phyloP scores from a whole-genome alignment of 2,113 vertebrate genomes.

The Ailuropoda melanoleuca region DNA sequence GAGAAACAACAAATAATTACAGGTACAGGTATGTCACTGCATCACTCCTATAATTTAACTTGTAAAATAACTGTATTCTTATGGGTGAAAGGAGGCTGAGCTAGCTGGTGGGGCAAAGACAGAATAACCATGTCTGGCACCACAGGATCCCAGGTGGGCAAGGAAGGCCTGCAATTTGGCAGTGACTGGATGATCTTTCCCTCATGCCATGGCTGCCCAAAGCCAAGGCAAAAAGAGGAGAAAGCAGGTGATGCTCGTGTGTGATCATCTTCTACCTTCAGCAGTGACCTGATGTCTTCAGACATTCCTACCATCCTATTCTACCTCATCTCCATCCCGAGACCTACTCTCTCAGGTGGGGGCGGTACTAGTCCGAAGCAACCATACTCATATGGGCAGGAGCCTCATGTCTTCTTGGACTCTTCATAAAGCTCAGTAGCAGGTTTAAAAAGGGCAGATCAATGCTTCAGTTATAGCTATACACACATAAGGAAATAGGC shows the following conservation, averaged over 20 bases:
- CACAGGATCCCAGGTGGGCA: not conserved
- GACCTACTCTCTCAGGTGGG: not conserved
- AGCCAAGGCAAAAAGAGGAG: not conserved
- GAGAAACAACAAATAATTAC: not conserved
- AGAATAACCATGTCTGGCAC: not conserved
- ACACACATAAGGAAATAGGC: not conserved
- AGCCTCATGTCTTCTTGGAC: not conserved
- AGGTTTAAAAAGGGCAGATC: not conserved
- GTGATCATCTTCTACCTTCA: not conserved
- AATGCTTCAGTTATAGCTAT: not conserved
- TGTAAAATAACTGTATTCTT: not conserved
- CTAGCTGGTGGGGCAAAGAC: not conserved
- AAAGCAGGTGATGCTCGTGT: not conserved
- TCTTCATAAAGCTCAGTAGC: not conserved
- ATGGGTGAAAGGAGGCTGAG: not conserved
- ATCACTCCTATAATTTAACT: not conserved
- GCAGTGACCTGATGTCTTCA: not conserved
- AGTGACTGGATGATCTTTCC: not conserved
- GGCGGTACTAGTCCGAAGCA: not conserved
- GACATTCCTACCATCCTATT: not conserved
- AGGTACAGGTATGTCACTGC: not conserved
- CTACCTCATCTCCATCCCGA: not conserved
- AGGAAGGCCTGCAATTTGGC: not conserved
- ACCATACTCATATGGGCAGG: not conserved
- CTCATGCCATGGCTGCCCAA: not conserved